Percentiles rank a stretch among this genome's conserved stretches.
Conservation (phyloP, 2,113 vertebrate genomes). For the Brevimyrus niger region DNA sequence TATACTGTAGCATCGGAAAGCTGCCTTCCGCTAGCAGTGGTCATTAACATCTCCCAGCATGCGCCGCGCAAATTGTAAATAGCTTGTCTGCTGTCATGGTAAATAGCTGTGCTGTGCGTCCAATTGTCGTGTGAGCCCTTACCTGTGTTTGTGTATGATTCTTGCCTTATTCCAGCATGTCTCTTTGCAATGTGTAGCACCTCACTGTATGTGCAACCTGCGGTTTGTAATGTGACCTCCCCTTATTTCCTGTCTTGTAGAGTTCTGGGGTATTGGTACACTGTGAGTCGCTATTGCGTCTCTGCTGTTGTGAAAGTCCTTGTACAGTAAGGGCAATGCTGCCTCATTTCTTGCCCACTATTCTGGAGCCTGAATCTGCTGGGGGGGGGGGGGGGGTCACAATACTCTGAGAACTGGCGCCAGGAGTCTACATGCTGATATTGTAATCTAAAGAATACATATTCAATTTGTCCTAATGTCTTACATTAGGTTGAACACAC, state of each 20-base stretch:
- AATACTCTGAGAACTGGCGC: not conserved
- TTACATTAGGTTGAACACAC: not conserved
- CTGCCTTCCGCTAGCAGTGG: not conserved
- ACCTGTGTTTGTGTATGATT: not conserved
- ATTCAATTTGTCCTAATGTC: not conserved
- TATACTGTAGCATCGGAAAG: not conserved
- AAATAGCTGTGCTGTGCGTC: not conserved
- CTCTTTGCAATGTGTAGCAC: not conserved
- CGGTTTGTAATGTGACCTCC: not conserved
- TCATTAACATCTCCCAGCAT: not conserved
- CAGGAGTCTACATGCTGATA: not conserved
- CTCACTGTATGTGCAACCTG: not conserved
- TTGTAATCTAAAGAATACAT: not conserved
- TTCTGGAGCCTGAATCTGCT: not conserved
- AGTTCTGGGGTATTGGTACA: not conserved
- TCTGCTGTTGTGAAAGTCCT: not conserved
- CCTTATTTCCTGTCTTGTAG: not conserved
- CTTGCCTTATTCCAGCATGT: not conserved
- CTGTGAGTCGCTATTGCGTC: not conserved
- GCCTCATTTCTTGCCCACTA: not conserved
- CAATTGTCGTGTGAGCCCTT: not conserved
- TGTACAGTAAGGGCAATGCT: not conserved
- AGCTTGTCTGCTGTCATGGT: not conserved
- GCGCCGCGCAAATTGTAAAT: not conserved
- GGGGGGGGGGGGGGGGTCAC: too few relatives aligned